Evolutionary conservation across 2,797 vertebrate species (phyloP).

Genomic region (Poeciliopsis paucimaculata): DNA sequence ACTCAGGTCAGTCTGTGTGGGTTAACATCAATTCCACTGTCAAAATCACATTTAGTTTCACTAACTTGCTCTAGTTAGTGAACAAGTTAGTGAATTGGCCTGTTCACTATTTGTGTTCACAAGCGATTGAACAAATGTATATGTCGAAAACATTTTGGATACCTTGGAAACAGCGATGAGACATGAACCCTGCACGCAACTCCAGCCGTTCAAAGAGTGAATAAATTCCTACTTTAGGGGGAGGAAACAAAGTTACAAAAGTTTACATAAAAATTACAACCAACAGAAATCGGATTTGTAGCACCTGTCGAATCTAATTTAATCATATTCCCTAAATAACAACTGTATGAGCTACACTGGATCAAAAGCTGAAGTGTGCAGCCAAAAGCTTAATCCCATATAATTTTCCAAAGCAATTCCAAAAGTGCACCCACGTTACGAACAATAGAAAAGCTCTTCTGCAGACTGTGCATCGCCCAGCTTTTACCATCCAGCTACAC

Average conservation of each 20-base stretch:
- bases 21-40: no score
- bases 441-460: slow-evolving; percentile 82
- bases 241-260: not conserved
- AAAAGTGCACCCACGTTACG: slow-evolving; percentile 49
- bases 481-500: slow-evolving; percentile 47
- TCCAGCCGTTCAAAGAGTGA: not conserved
- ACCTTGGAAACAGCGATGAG: not conserved
- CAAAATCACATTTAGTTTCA: not conserved
- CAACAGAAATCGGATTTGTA: slow-evolving; percentile 7
- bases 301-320: slow-evolving; percentile 18
- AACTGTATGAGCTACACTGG: slow-evolving; percentile 9
- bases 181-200: not conserved
- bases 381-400: slow-evolving; percentile 53
- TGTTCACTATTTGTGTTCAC: not conserved
- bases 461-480: slow-evolving; percentile 47
- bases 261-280: not conserved
- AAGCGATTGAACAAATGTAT: not conserved
- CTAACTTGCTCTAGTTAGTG: not conserved
- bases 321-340: slow-evolving; percentile 23
- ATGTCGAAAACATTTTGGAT: not conserved
- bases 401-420: slow-evolving; percentile 65
- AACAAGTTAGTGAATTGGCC: not conserved
- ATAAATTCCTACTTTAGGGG: not conserved
- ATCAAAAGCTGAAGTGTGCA: slow-evolving; percentile 27
- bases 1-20: no score